These are phyloP conservation scores for Euleptes europaea DNA, from an alignment of 2,113 vertebrate genomes.

Conservation along the genomic window DNA sequence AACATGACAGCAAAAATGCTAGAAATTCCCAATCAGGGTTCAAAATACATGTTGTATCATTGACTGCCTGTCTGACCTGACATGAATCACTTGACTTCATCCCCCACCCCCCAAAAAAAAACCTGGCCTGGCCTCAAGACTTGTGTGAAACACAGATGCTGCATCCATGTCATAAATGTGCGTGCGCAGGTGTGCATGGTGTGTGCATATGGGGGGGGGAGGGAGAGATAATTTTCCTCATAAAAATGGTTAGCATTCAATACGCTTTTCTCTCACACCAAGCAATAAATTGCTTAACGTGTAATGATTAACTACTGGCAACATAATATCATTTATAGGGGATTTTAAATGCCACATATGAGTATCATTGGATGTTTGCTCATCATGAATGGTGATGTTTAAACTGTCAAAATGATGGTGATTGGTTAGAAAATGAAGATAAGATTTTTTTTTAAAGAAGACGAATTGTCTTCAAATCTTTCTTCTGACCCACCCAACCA, in stretches of 20 bases:
- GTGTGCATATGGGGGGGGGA: too few species aligned
- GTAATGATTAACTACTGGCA: constrained; percentile 25
- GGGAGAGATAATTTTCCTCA: neutral
- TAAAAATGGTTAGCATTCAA: neutral
- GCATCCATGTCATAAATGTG: neutral
- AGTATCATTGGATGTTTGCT: constrained; percentile 22
- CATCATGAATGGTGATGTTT: constrained; percentile 47
- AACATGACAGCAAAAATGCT: constrained; percentile 32
- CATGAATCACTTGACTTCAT: constrained; percentile 38
- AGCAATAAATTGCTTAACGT: neutral
- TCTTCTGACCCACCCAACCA: neutral
- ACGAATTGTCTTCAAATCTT: constrained; percentile 44
- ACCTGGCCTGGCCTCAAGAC: constrained; percentile 1
- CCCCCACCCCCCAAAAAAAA: neutral
- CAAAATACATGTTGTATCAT: constrained; percentile 37
- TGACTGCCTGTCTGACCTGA: constrained; percentile 36
- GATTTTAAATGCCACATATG: constrained; percentile 39
- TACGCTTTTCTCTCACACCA: neutral
- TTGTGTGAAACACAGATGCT: neutral
- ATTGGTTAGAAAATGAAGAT: constrained; percentile 62
- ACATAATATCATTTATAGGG: constrained; percentile 45
- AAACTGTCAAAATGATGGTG: constrained; percentile 62
- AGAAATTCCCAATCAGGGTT: constrained; percentile 39
- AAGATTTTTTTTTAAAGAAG: constrained; percentile 67
- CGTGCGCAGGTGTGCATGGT: neutral